These are phyloP conservation scores for Bos taurus DNA, from an alignment of 2,113 vertebrate genomes.

Conservation along the genomic window ARS-UCD2.0 NC_037342.1:43486001-43486500, in stretches of 20 bases:
- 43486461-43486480: neutral
- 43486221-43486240: neutral
- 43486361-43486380: neutral
- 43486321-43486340: neutral
- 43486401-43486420: neutral
- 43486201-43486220: neutral
- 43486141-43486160: neutral
- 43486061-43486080: neutral
- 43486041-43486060: neutral
- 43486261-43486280: neutral
- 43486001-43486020: conserved; percentile 67
- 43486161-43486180: neutral
- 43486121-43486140: neutral
- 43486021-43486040: conserved; percentile 43
- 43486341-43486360: neutral
- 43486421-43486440: neutral
- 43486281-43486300: neutral
- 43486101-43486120: neutral
- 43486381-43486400: neutral
- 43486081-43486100: neutral
- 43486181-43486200: neutral
- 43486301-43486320: neutral
- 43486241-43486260: neutral
- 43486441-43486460: neutral
- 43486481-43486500: neutral